phyloP scores from a whole-genome alignment of 1,140 invertebrate genomes.

The Argopecten irradians region DNA sequence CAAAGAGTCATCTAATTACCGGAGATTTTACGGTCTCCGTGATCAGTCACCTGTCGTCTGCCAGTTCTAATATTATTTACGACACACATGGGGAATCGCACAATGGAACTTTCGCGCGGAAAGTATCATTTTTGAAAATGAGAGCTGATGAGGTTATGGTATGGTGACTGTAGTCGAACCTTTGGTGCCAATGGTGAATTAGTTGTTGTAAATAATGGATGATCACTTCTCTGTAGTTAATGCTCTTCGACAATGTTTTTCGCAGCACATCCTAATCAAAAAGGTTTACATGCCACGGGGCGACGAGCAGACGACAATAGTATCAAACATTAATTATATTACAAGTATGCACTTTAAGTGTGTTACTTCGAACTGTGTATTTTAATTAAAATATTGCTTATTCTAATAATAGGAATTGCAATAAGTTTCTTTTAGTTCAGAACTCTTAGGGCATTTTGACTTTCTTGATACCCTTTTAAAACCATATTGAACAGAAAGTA shows the following conservation, averaged over 20 bases:
- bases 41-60: slow-evolving; percentile 1
- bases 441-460: no score
- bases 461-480: no score
- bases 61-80: background rate
- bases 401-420: no score
- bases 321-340: background rate
- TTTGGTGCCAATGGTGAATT: background rate
- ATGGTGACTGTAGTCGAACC: background rate
- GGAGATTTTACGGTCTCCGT: background rate
- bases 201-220: background rate
- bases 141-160: background rate
- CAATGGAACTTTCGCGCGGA: background rate
- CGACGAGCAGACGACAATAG: background rate
- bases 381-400: no score
- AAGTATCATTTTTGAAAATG: slow-evolving; percentile 1
- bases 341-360: no score
- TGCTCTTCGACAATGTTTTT: background rate
- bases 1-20: background rate
- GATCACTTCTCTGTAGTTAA: background rate
- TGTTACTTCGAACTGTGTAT: no score
- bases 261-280: background rate
- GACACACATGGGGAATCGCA: background rate
- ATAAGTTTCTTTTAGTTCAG: no score
- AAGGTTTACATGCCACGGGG: background rate
- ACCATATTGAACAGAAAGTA: no score